Evolutionary conservation across 2,113 vertebrate species (phyloP).

Genomic region (Neolamprologus cancellatus): DNA sequence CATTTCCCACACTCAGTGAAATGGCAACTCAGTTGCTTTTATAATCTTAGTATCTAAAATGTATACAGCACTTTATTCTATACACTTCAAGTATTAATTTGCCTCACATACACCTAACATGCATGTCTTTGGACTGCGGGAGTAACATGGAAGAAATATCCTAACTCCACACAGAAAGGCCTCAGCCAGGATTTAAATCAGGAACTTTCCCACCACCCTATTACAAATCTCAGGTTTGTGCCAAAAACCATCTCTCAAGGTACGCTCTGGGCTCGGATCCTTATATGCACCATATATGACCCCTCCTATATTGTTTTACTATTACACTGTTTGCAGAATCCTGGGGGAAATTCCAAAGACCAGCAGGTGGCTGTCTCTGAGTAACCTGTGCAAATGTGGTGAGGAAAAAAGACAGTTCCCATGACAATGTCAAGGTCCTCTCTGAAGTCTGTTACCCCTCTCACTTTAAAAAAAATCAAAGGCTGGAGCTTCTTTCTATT

Average conservation of each 20-base stretch:
- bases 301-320: background rate
- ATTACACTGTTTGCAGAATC: background rate
- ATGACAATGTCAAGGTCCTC: background rate
- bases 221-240: background rate
- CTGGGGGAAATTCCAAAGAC: background rate
- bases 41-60: background rate
- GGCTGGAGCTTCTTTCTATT: background rate
- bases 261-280: accelerated
- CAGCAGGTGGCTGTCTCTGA: background rate
- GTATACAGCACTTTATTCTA: accelerated
- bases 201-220: background rate
- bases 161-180: background rate
- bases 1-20: background rate
- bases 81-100: background rate
- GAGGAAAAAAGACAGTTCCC: accelerated
- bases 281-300: background rate
- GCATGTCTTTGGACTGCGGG: background rate
- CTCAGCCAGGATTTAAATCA: background rate
- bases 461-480: background rate
- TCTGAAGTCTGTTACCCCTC: background rate
- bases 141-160: background rate
- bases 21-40: background rate
- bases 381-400: background rate
- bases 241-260: background rate
- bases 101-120: background rate